Base-by-base conservation (phyloP, 2,797 vertebrate genomes). In the Pangasius sanitwongsei region DNA sequence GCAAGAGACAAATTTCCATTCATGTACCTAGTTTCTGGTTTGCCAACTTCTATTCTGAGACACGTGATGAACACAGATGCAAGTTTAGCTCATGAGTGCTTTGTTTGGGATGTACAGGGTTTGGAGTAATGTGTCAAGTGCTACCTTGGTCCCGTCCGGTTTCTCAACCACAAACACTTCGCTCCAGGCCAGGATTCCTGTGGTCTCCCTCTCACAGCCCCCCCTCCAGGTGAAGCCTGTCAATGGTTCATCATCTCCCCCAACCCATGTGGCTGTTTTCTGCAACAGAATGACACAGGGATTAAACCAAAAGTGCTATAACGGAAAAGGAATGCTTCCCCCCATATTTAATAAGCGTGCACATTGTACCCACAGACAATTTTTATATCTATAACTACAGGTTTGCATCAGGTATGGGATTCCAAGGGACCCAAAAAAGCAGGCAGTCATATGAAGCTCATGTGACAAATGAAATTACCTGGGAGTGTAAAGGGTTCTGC, bases 181-280 rank as follows among this genome's bases (percentile, higher is more conserved):
- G 65, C 95, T 99, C 99, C 98, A 99, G 74, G 97, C 94, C 94
- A 99, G 98, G 93, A 99, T 99, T 90, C 99, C 99, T 0, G 98
- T 99, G 86, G 99, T 99, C 94, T 99, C 98, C 87, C 98, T 95
- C 91, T 99, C 99, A n/a, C 98, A 99, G 91, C 99, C 99, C 37
- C 99, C 99, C 93, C 98, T 96, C 98, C 99, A 99, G 0, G 96
- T 98, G 94, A 99, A 99, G 8, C 99, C 99, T 0, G 97, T 98
- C 93, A 99, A 93, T 0, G 99, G 99, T 67, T 99, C 98, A 0
- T 97, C 95, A 44, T 95, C 94, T 44, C 96, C 97, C 87, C 99
- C 99, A 86, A 99, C 96, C 99, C 99, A 99, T 9, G 74, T 59
- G 28, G 91, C 15, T 0, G 65, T 77, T 57, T 93, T 74, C 89